Evolutionary conservation across 2,113 vertebrate species (phyloP), one percentile per base, ranked within the genome.

Genomic region (Bagarius yarrelli): DNA sequence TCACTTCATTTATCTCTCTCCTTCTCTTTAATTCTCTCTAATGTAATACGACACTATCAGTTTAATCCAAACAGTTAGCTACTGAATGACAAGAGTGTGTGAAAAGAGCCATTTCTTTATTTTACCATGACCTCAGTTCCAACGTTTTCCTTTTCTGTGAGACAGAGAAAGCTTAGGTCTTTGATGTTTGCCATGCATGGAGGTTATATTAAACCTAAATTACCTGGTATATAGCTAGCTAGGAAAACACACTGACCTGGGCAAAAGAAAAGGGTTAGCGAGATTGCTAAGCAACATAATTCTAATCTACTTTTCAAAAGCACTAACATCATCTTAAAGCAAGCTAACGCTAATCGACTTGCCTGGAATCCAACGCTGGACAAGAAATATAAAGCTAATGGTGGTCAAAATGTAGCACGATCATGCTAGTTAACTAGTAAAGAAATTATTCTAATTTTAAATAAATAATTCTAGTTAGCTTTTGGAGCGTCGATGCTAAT

Each of bases 1-100:
- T 52, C 67, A 77, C 34, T 50, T 40, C 59, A 61, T 77, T 63
- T 30, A 63, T 77, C 75, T 77, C 59, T 63, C 36, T 63, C 44
- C 57, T 32, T 52, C 19, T 47, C 59, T 50, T 61, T 61, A 71
- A 71, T 71, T 52, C n/a, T 50, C 15, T 71, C 67, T 47, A 5
- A n/a, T 25, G 3, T 63, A 18, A 57, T 76, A 57, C 8, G n/a
- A 15, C 18, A 23, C 18, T 61, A 30, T 76, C 57, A 47, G 57
- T 30, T 76, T 14, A 63, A 71, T 71, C 67, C 50, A 71, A 71
- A 71, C n/a, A 71, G 44, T 8, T 18, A 27, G 67, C n/a, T 71
- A 69, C 40, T 69, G 66, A 69, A 13, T 69, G 66, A 69, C 40
- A 8, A 14, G 19, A 13, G 21, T 25, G 66, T 40, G 34, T 13